A percentile compares a stretch with the other conserved stretches of the same genome.
These are phyloP conservation scores for Drosophila burlai DNA, from an alignment of 1,140 invertebrate species.

Conservation along the genomic window DNA sequence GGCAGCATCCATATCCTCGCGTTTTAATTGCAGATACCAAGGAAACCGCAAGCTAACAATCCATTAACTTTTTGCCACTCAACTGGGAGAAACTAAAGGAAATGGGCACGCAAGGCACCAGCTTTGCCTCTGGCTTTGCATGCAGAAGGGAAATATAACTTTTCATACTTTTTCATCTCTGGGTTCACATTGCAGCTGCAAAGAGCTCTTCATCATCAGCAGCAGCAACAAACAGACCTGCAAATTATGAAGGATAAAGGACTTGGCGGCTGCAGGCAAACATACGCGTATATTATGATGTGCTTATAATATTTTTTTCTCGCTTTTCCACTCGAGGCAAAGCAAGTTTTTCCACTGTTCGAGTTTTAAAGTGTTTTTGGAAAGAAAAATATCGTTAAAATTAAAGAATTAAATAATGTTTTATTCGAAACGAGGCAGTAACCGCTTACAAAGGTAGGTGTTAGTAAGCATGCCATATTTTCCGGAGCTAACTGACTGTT, in stretches of 20 bases:
- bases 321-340: slow-evolving; percentile 50
- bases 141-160: slow-evolving; percentile 38
- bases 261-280: slow-evolving; percentile 35
- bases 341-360: slow-evolving; percentile 66
- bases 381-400: not conserved
- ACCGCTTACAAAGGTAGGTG: not conserved
- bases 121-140: slow-evolving; percentile 46
- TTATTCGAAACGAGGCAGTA: not conserved
- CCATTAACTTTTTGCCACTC: slow-evolving; percentile 82
- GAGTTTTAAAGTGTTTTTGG: slow-evolving; percentile 54
- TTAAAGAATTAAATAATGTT: not conserved
- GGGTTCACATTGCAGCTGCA: slow-evolving; percentile 46
- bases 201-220: slow-evolving; percentile 70
- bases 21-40: slow-evolving; percentile 73
- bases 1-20: slow-evolving; percentile 30
- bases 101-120: slow-evolving; percentile 58
- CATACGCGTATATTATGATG: slow-evolving; percentile 37
- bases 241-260: slow-evolving; percentile 72
- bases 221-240: slow-evolving; percentile 49
- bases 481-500: slow-evolving; percentile 18
- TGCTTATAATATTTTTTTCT: slow-evolving; percentile 60
- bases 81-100: slow-evolving; percentile 61
- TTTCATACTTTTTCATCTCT: slow-evolving; percentile 26
- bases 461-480: slow-evolving; percentile 1
- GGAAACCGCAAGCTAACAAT: slow-evolving; percentile 81